phyloP scores from a whole-genome alignment of 1,140 invertebrate genomes.

The Dreissena polymorpha region DNA sequence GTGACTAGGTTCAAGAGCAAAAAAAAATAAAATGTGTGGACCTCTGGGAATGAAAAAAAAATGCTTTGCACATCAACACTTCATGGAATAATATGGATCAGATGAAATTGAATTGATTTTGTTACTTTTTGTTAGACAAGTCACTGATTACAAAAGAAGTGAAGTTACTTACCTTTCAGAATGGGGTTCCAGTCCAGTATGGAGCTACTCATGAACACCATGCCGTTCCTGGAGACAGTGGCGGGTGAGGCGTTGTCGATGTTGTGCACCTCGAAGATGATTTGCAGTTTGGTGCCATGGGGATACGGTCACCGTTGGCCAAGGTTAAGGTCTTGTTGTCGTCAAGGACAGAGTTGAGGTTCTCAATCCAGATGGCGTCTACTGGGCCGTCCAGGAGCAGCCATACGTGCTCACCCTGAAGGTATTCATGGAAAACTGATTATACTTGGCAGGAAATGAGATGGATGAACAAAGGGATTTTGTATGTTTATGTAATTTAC shows the following conservation, averaged over 20 bases:
- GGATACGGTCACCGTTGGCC: slow-evolving; percentile 97
- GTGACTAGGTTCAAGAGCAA: too few species aligned
- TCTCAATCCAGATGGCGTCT: slow-evolving; percentile 81
- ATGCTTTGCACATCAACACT: too few species aligned
- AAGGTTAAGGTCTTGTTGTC: slow-evolving; percentile 88
- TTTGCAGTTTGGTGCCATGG: slow-evolving; percentile 96
- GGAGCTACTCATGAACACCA: slow-evolving; percentile 98
- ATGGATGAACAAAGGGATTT: neutral
- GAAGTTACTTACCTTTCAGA: slow-evolving; percentile 82
- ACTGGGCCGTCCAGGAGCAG: slow-evolving; percentile 80
- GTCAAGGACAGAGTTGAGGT: slow-evolving; percentile 80
- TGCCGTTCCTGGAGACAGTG: slow-evolving; percentile 96
- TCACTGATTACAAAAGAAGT: too few species aligned
- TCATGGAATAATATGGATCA: too few species aligned
- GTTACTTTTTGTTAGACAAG: too few species aligned
- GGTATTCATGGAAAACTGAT: neutral
- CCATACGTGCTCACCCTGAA: slow-evolving; percentile 79
- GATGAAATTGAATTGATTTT: too few species aligned
- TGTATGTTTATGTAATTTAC: too few species aligned
- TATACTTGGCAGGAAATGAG: slow-evolving; percentile 5
- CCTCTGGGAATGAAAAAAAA: too few species aligned
- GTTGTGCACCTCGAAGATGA: slow-evolving; percentile 97
- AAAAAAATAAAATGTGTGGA: too few species aligned
- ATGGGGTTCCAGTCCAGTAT: slow-evolving; percentile 95
- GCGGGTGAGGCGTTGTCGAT: slow-evolving; percentile 98